phyloP scores from a whole-genome alignment of 2,797 vertebrate genomes.

The Melopsittacus undulatus region DNA sequence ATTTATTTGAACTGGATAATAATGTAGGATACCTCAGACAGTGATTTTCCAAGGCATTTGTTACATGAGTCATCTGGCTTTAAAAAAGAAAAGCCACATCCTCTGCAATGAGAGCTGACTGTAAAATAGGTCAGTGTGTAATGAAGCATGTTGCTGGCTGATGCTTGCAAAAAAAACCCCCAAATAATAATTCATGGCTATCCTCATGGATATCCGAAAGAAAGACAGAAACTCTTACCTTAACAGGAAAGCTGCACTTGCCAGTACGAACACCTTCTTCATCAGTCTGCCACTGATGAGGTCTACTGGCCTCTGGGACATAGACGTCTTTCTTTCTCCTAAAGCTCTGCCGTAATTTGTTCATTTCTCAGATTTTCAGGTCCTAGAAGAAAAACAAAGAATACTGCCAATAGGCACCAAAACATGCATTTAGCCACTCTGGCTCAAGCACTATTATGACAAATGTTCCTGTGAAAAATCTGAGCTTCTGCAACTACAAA shows the following conservation, averaged over 20 bases:
- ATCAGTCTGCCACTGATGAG: constrained; percentile 99
- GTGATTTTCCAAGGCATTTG: constrained; percentile 12
- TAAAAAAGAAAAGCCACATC: neutral
- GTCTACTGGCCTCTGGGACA: constrained; percentile 96
- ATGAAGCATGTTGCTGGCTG: neutral
- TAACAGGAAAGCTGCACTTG: constrained; percentile 97
- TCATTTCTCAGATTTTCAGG: constrained; percentile 86
- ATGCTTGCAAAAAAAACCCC: neutral
- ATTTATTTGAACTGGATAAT: constrained; percentile 30
- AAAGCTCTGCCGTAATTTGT: constrained; percentile 99
- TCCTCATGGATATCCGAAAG: neutral
- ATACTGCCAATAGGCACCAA: neutral
- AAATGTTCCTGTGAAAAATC: neutral
- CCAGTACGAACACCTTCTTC: constrained; percentile 95
- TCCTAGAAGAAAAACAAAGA: constrained; percentile 61
- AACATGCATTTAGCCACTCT: neutral
- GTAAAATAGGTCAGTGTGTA: constrained; percentile 48
- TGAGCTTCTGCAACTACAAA: neutral
- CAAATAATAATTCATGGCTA: neutral
- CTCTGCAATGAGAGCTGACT: neutral
- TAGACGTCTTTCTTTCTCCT: constrained; percentile 99
- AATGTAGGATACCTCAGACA: neutral
- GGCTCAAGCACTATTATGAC: neutral
- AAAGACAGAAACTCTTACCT: constrained; percentile 82
- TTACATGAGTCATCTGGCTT: constrained; percentile 29